Evolutionary conservation across 2,113 vertebrate genomes (phyloP).

Genomic region (Caloenas nicobarica): DNA sequence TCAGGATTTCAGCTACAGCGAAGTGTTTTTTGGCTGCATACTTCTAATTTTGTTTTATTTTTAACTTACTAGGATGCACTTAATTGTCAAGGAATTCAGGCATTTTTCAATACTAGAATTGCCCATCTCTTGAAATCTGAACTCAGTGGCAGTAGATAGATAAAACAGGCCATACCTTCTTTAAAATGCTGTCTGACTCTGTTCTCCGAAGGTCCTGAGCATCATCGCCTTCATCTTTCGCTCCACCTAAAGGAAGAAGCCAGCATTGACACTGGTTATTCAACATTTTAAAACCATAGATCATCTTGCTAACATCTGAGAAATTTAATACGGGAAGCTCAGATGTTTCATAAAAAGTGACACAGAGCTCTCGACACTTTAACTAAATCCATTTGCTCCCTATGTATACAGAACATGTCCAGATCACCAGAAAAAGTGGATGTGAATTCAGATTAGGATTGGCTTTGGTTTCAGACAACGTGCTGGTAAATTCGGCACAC

Average conservation of each 20-base stretch:
- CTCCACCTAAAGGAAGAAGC: slow-evolving; percentile 78
- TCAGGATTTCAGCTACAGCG: not conserved
- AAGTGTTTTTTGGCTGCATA: not conserved
- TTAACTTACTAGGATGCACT: not conserved
- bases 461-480: not conserved
- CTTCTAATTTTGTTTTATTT: not conserved
- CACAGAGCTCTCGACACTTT: not conserved
- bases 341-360: not conserved
- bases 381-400: not conserved
- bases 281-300: not conserved
- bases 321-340: slow-evolving; percentile 18
- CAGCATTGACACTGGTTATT: not conserved
- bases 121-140: not conserved
- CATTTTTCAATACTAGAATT: not conserved
- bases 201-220: slow-evolving; percentile 90
- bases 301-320: not conserved
- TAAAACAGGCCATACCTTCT: slow-evolving; percentile 81
- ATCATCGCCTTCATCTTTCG: slow-evolving; percentile 88
- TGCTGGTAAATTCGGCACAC: not conserved
- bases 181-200: slow-evolving; percentile 91
- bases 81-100: not conserved
- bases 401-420: not conserved
- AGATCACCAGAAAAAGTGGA: not conserved
- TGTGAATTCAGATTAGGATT: slow-evolving; percentile 1
- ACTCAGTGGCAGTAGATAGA: not conserved